These are phyloP conservation scores for Dermolepida albohirtum DNA, from an alignment of 2,888 invertebrate genomes.

Conservation along the genomic window DNA sequence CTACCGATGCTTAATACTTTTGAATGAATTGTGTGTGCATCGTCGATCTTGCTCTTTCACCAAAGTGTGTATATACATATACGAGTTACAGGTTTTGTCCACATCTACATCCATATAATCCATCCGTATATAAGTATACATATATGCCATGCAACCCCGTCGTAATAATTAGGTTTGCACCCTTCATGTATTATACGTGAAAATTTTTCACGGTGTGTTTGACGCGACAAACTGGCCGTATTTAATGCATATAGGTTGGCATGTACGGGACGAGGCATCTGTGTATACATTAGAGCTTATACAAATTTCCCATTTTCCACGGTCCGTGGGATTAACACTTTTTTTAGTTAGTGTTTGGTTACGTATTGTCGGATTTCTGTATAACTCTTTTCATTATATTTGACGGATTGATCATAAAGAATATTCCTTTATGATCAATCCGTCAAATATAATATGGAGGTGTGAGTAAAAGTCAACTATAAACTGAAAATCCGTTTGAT, in stretches of 20 bases:
- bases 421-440: no score
- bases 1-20: conserved; percentile 39
- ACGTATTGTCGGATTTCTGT: conserved; percentile 19
- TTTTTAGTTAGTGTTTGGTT: conserved; percentile 16
- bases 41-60: conserved; percentile 41
- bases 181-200: conserved; percentile 29
- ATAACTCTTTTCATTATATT: conserved; percentile 27
- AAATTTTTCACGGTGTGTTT: conserved; percentile 41
- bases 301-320: conserved; percentile 37
- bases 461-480: no score
- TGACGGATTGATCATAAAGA: conserved; percentile 23
- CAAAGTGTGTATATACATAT: conserved; percentile 25
- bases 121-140: conserved; percentile 26
- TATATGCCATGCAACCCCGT: conserved; percentile 38
- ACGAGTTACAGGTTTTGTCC: conserved; percentile 36
- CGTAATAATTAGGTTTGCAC: conserved; percentile 40
- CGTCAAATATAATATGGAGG: neutral
- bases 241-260: conserved; percentile 24
- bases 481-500: no score
- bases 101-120: conserved; percentile 8
- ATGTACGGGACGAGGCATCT: conserved; percentile 34
- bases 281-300: conserved; percentile 27
- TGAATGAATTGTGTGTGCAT: conserved; percentile 41
- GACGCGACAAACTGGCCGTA: conserved; percentile 36
- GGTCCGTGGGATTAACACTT: conserved; percentile 36